Conservation (phyloP, 2,797 vertebrate species). For the Adelosebastes latens region DNA sequence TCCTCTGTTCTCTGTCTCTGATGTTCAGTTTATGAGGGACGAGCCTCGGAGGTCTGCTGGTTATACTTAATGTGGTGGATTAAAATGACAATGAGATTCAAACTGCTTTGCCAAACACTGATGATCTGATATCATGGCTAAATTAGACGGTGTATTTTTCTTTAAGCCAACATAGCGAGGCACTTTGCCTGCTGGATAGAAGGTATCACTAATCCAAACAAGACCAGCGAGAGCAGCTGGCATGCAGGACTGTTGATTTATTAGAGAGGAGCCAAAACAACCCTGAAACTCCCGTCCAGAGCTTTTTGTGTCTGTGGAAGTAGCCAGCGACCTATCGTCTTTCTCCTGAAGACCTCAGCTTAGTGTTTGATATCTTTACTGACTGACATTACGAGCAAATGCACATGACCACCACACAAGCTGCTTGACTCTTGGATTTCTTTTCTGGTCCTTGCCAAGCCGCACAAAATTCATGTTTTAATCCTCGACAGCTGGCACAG, state of each 20-base stretch:
- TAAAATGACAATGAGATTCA: slow-evolving; percentile 41
- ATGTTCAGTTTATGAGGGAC: slow-evolving; percentile 27
- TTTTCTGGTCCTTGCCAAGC: slow-evolving; percentile 25
- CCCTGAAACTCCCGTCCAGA: slow-evolving; percentile 10
- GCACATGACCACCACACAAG: slow-evolving; percentile 9
- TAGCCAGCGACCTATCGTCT: slow-evolving; percentile 36
- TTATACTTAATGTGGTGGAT: slow-evolving; percentile 35
- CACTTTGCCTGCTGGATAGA: slow-evolving; percentile 40
- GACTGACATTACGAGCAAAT: slow-evolving; percentile 50
- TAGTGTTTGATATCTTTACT: slow-evolving; percentile 31
- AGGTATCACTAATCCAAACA: slow-evolving; percentile 29
- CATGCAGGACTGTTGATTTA: slow-evolving; percentile 5
- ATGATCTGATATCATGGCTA: slow-evolving; percentile 67
- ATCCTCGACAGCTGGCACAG: slow-evolving; percentile 55
- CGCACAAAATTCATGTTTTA: slow-evolving; percentile 29
- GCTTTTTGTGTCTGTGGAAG: slow-evolving; percentile 25
- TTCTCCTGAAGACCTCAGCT: slow-evolving; percentile 33
- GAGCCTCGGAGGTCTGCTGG: slow-evolving; percentile 28
- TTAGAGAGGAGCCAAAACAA: slow-evolving; percentile 50
- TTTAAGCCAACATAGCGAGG: slow-evolving; percentile 36
- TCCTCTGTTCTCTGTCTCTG: slow-evolving; percentile 29
- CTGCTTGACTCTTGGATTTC: slow-evolving; percentile 19
- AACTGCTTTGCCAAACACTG: slow-evolving; percentile 54
- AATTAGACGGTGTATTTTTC: slow-evolving; percentile 45
- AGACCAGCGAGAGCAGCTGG: slow-evolving; percentile 32